phyloP scores from a whole-genome alignment of 2,888 invertebrate genomes.

The Aphrophora alni region DNA sequence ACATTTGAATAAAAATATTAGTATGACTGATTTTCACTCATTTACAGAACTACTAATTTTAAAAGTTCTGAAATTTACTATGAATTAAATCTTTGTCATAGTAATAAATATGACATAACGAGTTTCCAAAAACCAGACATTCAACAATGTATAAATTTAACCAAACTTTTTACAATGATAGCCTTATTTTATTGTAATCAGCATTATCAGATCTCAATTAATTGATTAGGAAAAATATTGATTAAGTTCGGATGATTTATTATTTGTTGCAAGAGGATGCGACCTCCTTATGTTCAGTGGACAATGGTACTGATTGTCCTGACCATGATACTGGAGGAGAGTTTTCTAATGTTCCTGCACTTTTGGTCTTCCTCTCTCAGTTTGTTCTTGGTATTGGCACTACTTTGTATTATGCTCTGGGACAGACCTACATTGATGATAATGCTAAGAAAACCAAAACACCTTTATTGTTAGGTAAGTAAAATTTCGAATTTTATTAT shows the following conservation, averaged over 20 bases:
- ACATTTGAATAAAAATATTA: no score
- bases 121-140: no score
- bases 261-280: slow-evolving; percentile 33
- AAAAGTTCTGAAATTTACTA: no score
- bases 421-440: slow-evolving; percentile 73
- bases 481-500: slow-evolving; percentile 16
- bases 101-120: no score
- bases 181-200: no score
- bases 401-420: slow-evolving; percentile 69
- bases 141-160: no score
- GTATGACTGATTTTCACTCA: no score
- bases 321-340: slow-evolving; percentile 38
- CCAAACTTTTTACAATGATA: no score
- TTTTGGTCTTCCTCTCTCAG: slow-evolving; percentile 70
- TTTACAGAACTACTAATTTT: no score
- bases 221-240: no score
- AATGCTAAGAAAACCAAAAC: slow-evolving; percentile 70
- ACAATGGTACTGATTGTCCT: slow-evolving; percentile 23
- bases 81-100: no score
- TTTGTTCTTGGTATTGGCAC: slow-evolving; percentile 73
- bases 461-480: slow-evolving; percentile 65
- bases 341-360: slow-evolving; percentile 62
- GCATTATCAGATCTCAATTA: no score
- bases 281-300: slow-evolving; percentile 23
- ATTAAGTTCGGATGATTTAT: slow-evolving; percentile 6